Percentiles rank a stretch among this genome's conserved stretches.
Evolutionary conservation across 2,888 invertebrate genomes (phyloP).

Genomic region (Tricholauxania praeusta): DNA sequence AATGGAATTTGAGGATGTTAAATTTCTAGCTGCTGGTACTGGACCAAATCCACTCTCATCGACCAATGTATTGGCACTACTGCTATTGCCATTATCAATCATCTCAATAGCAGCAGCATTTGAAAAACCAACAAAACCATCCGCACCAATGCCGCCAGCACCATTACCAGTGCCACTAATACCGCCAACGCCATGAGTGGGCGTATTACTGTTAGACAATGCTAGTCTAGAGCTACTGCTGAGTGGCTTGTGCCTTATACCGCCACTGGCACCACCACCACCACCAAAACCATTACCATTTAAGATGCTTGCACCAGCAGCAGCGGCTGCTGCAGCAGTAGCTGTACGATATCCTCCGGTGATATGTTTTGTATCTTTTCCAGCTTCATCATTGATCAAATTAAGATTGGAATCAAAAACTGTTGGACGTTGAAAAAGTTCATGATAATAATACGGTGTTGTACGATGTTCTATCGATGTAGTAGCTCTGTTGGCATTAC

Average conservation of each 20-base stretch:
- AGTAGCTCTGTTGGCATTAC: conserved; percentile 38
- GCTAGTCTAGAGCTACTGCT: conserved; percentile 44
- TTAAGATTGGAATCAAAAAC: conserved; percentile 67
- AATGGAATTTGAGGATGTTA: conserved; percentile 50
- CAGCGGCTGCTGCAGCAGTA: conserved; percentile 44
- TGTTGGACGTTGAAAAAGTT: conserved; percentile 57
- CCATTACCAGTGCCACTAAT: conserved; percentile 30
- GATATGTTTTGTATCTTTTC: conserved; percentile 30
- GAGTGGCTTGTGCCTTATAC: conserved; percentile 44
- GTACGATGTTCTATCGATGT: conserved; percentile 62
- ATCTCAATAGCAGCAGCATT: conserved; percentile 53
- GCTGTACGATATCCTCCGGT: conserved; percentile 27
- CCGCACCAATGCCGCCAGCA: conserved; percentile 29
- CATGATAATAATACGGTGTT: conserved; percentile 67
- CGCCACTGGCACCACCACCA: conserved; percentile 34
- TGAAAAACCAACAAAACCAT: conserved; percentile 34
- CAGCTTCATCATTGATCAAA: conserved; percentile 58
- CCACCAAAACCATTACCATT: conserved; percentile 29
- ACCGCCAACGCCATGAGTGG: neutral
- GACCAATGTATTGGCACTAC: conserved; percentile 57
- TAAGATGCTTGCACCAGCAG: conserved; percentile 41
- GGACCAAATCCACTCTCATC: conserved; percentile 52
- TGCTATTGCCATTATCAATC: conserved; percentile 52
- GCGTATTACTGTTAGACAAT: conserved; percentile 28
- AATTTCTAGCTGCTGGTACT: conserved; percentile 54